These are phyloP conservation scores for Speoplatyrhinus poulsoni DNA, from an alignment of 2,113 vertebrate genomes.

Conservation along the genomic window DNA sequence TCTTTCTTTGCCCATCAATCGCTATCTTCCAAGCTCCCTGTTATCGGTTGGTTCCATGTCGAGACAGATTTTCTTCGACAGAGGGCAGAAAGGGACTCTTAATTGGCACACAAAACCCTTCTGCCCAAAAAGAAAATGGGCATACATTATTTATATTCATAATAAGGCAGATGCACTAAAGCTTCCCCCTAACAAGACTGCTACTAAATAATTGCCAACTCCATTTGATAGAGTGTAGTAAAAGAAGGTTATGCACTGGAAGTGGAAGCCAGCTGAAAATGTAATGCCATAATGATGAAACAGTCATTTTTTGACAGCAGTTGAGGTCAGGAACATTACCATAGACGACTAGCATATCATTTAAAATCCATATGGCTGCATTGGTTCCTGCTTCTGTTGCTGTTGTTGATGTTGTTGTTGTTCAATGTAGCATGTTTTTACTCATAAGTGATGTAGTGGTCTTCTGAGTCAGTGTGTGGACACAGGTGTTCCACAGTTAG, in stretches of 20 bases:
- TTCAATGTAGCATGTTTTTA: too few relatives aligned
- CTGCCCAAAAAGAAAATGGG: constrained; percentile 60
- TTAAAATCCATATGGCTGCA: constrained; percentile 2
- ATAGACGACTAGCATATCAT: too few relatives aligned
- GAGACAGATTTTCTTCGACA: constrained; percentile 57
- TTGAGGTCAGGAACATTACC: constrained; percentile 23
- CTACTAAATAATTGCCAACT: constrained; percentile 60
- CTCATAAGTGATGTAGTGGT: not conserved
- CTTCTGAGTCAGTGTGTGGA: constrained; percentile 11
- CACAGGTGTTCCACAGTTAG: constrained; percentile 8
- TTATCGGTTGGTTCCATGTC: constrained; percentile 43
- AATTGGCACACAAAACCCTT: constrained; percentile 71
- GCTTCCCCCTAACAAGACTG: constrained; percentile 62
- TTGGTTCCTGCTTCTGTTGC: not conserved
- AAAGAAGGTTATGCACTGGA: constrained; percentile 46
- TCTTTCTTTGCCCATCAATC: constrained; percentile 32
- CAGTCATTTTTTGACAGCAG: constrained; percentile 49
- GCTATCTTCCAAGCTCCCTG: constrained; percentile 20
- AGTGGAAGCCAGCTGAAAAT: constrained; percentile 54
- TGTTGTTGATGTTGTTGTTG: too few relatives aligned
- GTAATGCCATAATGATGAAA: constrained; percentile 51
- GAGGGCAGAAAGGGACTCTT: constrained; percentile 72
- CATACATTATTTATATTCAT: constrained; percentile 73
- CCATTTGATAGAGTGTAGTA: constrained; percentile 55
- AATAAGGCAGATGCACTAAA: constrained; percentile 58